phyloP scores from a whole-genome alignment of 2,888 invertebrate species.

The Sussaba pulchella region DNA sequence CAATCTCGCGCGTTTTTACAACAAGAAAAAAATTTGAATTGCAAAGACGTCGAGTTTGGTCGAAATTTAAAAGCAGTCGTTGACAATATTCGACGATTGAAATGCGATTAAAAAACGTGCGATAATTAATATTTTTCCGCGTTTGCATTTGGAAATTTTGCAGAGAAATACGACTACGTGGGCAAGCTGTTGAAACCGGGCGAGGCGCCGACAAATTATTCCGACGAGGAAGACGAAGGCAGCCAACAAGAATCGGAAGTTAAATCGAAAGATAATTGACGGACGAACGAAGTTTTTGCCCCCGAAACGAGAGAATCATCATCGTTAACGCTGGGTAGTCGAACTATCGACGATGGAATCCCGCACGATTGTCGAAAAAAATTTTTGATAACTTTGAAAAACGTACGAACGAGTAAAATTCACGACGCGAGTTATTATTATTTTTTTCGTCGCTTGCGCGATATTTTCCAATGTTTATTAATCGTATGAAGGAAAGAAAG shows the following conservation, averaged over 20 bases:
- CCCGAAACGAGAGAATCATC: constrained; percentile 67
- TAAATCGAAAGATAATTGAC: constrained; percentile 83
- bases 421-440: constrained; percentile 54
- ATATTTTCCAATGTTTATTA: constrained; percentile 72
- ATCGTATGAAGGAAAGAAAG: constrained; percentile 72
- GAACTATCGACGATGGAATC: neutral
- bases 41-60: neutral
- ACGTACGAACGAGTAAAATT: constrained; percentile 72
- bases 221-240: constrained; percentile 92
- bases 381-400: constrained; percentile 69
- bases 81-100: neutral
- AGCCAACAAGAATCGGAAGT: constrained; percentile 83
- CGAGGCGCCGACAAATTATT: constrained; percentile 95
- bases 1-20: neutral
- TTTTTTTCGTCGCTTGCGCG: constrained; percentile 32
- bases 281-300: constrained; percentile 63
- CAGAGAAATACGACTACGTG: constrained; percentile 97
- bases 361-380: constrained; percentile 75
- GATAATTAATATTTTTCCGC: neutral
- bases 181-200: constrained; percentile 96
- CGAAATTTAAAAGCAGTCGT: neutral
- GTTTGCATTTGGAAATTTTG: constrained; percentile 31
- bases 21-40: constrained; percentile 37
- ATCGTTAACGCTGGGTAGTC: constrained; percentile 4
- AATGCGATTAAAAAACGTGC: no score